Evolutionary conservation across 2,113 vertebrate genomes (phyloP), one percentile per base, ranked within the genome.

Genomic region (Nesogale talazaci): DNA sequence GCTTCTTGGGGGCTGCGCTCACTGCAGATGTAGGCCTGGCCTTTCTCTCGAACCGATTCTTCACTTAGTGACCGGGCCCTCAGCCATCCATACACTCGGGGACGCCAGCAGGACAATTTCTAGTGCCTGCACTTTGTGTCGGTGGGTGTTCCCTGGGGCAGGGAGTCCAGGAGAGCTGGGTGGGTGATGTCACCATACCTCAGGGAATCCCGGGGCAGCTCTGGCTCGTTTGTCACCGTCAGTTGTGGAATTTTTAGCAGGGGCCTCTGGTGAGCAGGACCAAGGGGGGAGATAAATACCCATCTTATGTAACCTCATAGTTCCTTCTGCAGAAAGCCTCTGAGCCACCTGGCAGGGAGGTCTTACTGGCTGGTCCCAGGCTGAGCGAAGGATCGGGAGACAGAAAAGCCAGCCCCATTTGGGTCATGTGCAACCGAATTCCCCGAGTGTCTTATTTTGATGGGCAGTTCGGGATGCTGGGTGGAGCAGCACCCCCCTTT

Each of bases 341-440:
- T 7, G 57, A 85, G 81, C 84, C 89, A 82, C 87, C 74, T 90
- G 74, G 80, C 42, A 46, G 22, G 77, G 12, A 19, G 23, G 42
- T 83, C 91, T 93, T 83, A 75, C 88, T 83, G 88, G 46, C 46
- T 91, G 69, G 34, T 88, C 84, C 81, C 74, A 22, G 67, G 78
- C 69, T 40, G 79, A 94, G 77, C 86, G 78, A 52, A 52, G 91
- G 25, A 86, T 85, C 22, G 80, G 79, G 46, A 88, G 94, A 88
- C 22, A 34, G 80, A 77, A 36, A 72, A 82, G 38, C 85, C 69
- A 89, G 84, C 27, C 20, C 79, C 36, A 65, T 86, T 89, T 95
- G 88, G 36, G 69, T 93, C 78, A 23, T 61, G 31, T 87, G 38
- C 27, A 36, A 22, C 81, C 86, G 72, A 95, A 88, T 70, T 40